A percentile compares a stretch with the other conserved stretches of the same genome.
These are phyloP conservation scores for Heteronetta atricapilla DNA, from an alignment of 2,113 vertebrate genomes.

Conservation along the genomic window DNA sequence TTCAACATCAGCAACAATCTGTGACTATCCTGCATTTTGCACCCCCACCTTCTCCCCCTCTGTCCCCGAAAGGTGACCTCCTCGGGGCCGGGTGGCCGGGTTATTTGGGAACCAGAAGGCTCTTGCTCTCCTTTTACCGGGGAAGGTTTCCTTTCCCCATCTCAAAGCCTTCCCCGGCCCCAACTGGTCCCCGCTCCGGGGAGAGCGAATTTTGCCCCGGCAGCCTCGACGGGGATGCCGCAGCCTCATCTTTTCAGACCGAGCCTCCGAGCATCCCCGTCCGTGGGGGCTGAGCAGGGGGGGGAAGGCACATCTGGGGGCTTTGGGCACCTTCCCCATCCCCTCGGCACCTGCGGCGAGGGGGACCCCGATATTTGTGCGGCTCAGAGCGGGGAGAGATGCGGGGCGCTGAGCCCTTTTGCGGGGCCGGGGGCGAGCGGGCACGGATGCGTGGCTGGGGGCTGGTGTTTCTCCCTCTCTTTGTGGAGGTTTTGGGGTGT, in stretches of 20 bases:
- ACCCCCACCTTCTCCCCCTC: background rate
- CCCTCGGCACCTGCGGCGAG: constrained; percentile 67
- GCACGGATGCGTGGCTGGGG: too few species aligned
- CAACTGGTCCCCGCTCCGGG: background rate
- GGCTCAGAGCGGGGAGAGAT: background rate
- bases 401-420: background rate
- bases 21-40: background rate
- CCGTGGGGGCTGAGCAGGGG: constrained; percentile 3
- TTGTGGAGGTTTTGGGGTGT: too few species aligned
- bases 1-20: constrained; percentile 41
- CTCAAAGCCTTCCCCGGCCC: background rate
- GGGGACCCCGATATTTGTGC: background rate
- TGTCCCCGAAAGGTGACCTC: background rate
- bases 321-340: constrained; percentile 62
- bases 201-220: constrained; percentile 36
- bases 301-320: background rate
- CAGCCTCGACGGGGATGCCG: constrained; percentile 37
- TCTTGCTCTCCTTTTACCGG: background rate
- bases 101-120: background rate
- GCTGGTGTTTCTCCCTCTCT: too few species aligned
- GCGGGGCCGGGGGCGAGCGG: too few species aligned
- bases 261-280: background rate
- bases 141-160: background rate
- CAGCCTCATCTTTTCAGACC: constrained; percentile 49
- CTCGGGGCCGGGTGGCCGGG: background rate